Base-by-base conservation (phyloP, 2,797 vertebrate species). In the Crypturellus tataupa region DNA sequence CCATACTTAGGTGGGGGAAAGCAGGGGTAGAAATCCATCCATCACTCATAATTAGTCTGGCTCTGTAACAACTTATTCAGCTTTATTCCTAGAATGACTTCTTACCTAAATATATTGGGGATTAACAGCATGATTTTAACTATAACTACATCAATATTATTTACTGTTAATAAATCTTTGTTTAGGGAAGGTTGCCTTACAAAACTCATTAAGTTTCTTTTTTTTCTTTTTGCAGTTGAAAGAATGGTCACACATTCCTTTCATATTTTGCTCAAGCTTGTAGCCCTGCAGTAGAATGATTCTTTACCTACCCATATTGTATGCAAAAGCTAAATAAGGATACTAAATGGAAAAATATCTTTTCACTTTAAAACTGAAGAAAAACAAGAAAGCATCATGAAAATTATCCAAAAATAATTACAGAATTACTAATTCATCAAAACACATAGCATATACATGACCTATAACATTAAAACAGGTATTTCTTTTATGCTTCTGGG, bases 401-500 rank as follows among this genome's bases (percentile, higher is more conserved):
- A 90, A 91, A 76, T 46, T 80, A 55, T 39, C 0, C 56, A 89
- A 79, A 91, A 73, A 60, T 12, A 87, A 82, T 51, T 8, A 69
- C 40, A 78, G 77, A n/a, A 67, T 89, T 65, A 91, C 10, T 82
- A 92, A 92, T 87, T 93, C 35, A 80, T 80, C 24, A 81, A 65
- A 87, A 76, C 9, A 5, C 31, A 86, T 4, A 65, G 51, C 10
- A 83, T 19, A 72, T 62, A 31, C 24, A 42, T 67, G 49, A 78
- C 51, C 73, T 92, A 85, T 84, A 84, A 76, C 86, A 86, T 63
- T 79, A 89, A 78, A 94, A 60, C 8, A 10, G 47, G 31, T 1
- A 1, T 24, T 84, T 20, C 33, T 90, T 91, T 75, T 56, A 71
- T 53, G 55, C 53, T 90, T 39, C 62, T 46, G 47, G 42, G 62